Evolutionary conservation across 2,888 invertebrate genomes (phyloP).

Genomic region (Lordiphosa andalusiaca): DNA sequence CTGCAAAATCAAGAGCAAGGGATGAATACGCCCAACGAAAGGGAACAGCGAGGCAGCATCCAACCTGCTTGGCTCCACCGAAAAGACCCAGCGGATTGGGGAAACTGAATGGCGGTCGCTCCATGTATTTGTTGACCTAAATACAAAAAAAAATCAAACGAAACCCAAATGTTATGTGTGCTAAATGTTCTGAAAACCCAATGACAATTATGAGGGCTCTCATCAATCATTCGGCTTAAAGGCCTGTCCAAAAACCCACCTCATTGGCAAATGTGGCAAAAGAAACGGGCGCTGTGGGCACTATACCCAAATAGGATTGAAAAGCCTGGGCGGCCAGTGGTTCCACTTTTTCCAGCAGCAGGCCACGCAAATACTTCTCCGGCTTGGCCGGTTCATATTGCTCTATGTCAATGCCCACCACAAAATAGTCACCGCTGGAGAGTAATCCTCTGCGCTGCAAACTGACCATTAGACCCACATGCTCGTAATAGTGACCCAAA

Average conservation of each 20-base stretch:
- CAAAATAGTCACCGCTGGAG: conserved; percentile 94
- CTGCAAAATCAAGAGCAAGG: conserved; percentile 79
- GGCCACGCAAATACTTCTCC: conserved; percentile 89
- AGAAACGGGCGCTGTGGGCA: conserved; percentile 87
- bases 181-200: conserved; percentile 22
- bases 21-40: neutral
- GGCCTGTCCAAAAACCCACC: conserved; percentile 57
- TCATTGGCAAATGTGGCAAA: conserved; percentile 86
- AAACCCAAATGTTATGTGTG: conserved; percentile 23
- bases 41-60: conserved; percentile 16
- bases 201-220: conserved; percentile 21
- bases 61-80: conserved; percentile 87
- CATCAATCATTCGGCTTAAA: conserved; percentile 34
- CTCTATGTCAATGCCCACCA: conserved; percentile 94
- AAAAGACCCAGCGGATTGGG: conserved; percentile 88
- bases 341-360: conserved; percentile 83
- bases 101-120: conserved; percentile 92
- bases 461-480: conserved; percentile 93
- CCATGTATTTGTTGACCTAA: conserved; percentile 90
- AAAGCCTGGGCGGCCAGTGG: conserved; percentile 86
- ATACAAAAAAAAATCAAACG: conserved; percentile 33
- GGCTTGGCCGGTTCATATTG: conserved; percentile 91
- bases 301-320: conserved; percentile 90
- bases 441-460: conserved; percentile 90
- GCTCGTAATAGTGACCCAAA: conserved; percentile 93